Percentiles rank a stretch among this genome's conserved stretches.
Evolutionary conservation across 2,113 vertebrate genomes (phyloP).

Genomic region (Columbina picui): DNA sequence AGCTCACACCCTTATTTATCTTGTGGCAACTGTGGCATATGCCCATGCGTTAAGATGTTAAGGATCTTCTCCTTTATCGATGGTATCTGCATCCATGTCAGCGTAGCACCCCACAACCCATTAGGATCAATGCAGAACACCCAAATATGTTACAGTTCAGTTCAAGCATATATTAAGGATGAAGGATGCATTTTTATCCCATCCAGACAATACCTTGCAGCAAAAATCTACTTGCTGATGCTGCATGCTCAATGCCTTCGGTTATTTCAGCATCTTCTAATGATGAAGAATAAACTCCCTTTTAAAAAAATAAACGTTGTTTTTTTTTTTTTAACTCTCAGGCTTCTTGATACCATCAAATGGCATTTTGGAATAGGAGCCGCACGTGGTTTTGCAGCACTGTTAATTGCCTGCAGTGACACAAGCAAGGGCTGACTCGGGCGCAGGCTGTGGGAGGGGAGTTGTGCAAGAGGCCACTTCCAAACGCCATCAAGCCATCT

Average conservation of each 20-base stretch:
- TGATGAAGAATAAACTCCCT: not conserved
- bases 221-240: not conserved
- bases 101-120: fast-evolving
- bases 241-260: not conserved
- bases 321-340: not conserved
- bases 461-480: not conserved
- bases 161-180: not conserved
- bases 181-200: not conserved
- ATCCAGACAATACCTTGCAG: not conserved
- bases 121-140: slow-evolving; percentile 40
- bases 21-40: not conserved
- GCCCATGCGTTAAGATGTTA: not conserved
- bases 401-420: slow-evolving; percentile 36
- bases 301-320: not conserved
- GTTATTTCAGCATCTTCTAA: not conserved
- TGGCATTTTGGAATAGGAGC: slow-evolving; percentile 1
- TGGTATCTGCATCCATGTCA: not conserved
- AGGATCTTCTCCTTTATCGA: not conserved
- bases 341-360: not conserved
- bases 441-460: not conserved
- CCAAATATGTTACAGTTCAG: not conserved
- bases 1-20: not conserved
- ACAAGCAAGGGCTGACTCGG: not conserved
- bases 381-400: not conserved
- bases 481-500: fast-evolving